phyloP scores from a whole-genome alignment of 2,113 vertebrate genomes.

The Hippocampus zosterae region DNA sequence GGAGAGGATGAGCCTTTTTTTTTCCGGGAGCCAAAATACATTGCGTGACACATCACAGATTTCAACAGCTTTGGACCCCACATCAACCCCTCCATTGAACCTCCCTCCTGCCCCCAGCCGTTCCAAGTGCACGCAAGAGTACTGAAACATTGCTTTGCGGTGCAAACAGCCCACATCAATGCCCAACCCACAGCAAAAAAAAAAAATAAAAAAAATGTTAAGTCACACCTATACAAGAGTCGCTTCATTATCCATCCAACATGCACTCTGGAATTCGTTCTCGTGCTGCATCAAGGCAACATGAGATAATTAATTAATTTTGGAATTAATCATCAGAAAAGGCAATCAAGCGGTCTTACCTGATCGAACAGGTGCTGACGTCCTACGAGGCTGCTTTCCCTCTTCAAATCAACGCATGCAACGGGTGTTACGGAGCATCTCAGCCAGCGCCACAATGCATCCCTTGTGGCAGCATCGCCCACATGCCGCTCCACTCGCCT shows the following conservation, averaged over 20 bases:
- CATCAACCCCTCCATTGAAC: background rate
- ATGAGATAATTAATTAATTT: background rate
- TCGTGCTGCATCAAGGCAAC: background rate
- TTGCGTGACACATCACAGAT: constrained; percentile 32
- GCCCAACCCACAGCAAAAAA: background rate
- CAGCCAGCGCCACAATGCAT: constrained; percentile 63
- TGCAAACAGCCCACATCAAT: background rate
- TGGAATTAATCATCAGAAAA: background rate
- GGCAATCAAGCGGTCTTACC: constrained; percentile 58
- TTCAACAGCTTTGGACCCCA: constrained; percentile 27
- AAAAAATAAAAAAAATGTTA: background rate
- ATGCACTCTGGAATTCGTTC: background rate
- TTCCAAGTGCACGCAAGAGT: background rate
- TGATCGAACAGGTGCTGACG: constrained; percentile 73
- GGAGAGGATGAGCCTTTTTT: constrained; percentile 4
- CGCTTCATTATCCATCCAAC: background rate
- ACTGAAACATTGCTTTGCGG: background rate
- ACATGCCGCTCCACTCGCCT: constrained; percentile 62
- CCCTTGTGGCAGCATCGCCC: constrained; percentile 70
- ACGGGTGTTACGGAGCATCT: constrained; percentile 55
- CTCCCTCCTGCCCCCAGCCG: background rate
- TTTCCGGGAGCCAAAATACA: constrained; percentile 19
- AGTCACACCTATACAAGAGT: background rate
- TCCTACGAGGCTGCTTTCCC: constrained; percentile 40
- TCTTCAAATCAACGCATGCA: constrained; percentile 52